Evolutionary conservation across 2,888 invertebrate genomes (phyloP).

Genomic region (Chromoteleia sp.): DNA sequence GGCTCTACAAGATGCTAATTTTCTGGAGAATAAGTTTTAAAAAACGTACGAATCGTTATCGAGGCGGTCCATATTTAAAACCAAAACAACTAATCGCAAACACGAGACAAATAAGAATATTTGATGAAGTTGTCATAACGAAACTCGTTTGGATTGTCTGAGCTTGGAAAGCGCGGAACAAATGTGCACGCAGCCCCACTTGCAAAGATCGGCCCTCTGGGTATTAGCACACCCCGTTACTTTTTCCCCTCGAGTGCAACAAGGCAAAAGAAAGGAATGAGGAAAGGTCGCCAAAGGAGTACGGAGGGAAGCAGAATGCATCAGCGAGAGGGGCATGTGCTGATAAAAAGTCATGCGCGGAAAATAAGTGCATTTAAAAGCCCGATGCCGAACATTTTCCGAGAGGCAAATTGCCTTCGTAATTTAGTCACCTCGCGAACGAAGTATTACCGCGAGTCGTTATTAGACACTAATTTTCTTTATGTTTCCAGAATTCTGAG

Average conservation of each 20-base stretch:
- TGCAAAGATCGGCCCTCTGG: constrained; percentile 59
- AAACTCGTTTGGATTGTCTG: constrained; percentile 49
- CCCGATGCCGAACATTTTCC: constrained; percentile 28
- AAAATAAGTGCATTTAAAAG: constrained; percentile 45
- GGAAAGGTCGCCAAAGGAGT: constrained; percentile 53
- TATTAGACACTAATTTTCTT: not conserved
- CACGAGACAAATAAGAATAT: constrained; percentile 19
- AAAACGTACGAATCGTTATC: not conserved
- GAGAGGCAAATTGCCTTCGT: constrained; percentile 9
- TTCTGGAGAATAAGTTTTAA: too few species aligned
- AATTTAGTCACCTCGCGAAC: constrained; percentile 2
- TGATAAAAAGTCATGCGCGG: constrained; percentile 40
- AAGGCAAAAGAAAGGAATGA: constrained; percentile 42
- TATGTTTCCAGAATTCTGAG: too few species aligned
- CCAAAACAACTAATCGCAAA: not conserved
- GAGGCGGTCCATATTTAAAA: not conserved
- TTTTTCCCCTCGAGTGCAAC: constrained; percentile 57
- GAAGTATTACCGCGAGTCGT: not conserved
- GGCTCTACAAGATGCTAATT: too few species aligned
- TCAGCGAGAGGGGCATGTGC: not conserved
- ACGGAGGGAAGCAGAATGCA: constrained; percentile 38
- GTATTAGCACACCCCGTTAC: constrained; percentile 62
- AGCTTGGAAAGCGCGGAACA: constrained; percentile 30
- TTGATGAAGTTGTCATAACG: constrained; percentile 37
- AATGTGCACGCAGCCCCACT: constrained; percentile 52